phyloP scores from a whole-genome alignment of 2,888 invertebrate species.

The Patella pellucida region DNA sequence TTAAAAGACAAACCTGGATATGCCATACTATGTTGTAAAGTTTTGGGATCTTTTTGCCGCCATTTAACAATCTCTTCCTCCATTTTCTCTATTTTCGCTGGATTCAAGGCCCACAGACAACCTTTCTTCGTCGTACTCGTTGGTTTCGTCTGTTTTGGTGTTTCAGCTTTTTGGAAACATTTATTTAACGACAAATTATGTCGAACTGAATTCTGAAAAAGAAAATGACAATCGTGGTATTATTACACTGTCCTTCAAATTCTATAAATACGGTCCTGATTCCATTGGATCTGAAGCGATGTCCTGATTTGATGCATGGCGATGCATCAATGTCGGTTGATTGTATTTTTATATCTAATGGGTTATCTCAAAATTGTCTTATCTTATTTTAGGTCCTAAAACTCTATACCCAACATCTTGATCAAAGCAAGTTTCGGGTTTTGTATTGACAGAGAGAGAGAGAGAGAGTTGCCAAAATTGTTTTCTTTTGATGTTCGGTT shows the following conservation, averaged over 20 bases:
- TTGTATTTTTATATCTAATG: no score
- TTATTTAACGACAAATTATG: constrained; percentile 98
- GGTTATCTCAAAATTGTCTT: no score
- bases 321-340: no score
- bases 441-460: background rate
- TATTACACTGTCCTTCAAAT: no score
- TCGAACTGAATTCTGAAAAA: constrained; percentile 86
- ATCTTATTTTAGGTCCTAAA: no score
- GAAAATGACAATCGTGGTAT: no score
- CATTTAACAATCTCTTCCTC: constrained; percentile 98
- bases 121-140: constrained; percentile 70
- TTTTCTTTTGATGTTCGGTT: no score
- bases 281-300: no score
- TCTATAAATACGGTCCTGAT: no score
- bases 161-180: constrained; percentile 98
- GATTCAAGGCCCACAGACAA: constrained; percentile 97
- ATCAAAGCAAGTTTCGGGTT: background rate
- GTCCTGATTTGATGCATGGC: no score
- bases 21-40: constrained; percentile 93
- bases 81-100: constrained; percentile 94
- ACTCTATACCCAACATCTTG: no score
- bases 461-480: no score
- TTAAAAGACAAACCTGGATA: constrained; percentile 80
- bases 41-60: constrained; percentile 94
- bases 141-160: constrained; percentile 78